Conservation (phyloP, 2,113 vertebrate species). For the Rhipidura dahli region DNA sequence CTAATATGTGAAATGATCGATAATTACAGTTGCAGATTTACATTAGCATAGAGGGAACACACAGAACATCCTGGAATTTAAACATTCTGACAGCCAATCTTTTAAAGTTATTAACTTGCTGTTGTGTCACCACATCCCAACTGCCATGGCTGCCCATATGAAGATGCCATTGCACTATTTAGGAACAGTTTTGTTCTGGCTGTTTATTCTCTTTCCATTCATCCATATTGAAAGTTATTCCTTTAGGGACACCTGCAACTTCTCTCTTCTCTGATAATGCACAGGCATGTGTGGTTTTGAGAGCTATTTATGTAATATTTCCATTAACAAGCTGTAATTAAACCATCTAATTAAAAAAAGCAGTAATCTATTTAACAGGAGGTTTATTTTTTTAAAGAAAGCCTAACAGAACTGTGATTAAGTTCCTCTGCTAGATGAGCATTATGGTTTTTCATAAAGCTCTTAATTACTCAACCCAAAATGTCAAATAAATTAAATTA, state of each 20-base stretch:
- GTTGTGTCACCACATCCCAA: background rate
- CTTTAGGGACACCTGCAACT: conserved; percentile 50
- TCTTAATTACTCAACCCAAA: conserved; percentile 70
- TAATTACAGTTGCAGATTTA: background rate
- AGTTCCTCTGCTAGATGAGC: conserved; percentile 69
- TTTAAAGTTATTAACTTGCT: background rate
- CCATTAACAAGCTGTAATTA: conserved; percentile 77
- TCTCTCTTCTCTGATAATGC: conserved; percentile 48
- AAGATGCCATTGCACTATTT: background rate
- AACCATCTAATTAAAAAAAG: conserved; percentile 74
- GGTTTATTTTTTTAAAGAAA: background rate
- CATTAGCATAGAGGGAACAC: background rate
- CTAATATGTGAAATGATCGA: background rate
- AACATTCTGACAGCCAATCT: background rate
- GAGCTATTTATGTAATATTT: conserved; percentile 74
- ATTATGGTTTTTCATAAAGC: conserved; percentile 67
- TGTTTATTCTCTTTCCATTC: conserved; percentile 23
- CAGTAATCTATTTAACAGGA: conserved; percentile 68
- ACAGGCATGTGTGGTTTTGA: background rate
- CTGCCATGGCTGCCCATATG: background rate
- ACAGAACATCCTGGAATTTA: background rate
- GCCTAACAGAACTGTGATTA: conserved; percentile 58
- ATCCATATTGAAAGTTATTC: conserved; percentile 3
- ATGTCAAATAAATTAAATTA: conserved; percentile 78
- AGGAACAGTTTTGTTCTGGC: background rate